phyloP scores from a whole-genome alignment of 2,113 vertebrate species.

The Actenoides hombroni region DNA sequence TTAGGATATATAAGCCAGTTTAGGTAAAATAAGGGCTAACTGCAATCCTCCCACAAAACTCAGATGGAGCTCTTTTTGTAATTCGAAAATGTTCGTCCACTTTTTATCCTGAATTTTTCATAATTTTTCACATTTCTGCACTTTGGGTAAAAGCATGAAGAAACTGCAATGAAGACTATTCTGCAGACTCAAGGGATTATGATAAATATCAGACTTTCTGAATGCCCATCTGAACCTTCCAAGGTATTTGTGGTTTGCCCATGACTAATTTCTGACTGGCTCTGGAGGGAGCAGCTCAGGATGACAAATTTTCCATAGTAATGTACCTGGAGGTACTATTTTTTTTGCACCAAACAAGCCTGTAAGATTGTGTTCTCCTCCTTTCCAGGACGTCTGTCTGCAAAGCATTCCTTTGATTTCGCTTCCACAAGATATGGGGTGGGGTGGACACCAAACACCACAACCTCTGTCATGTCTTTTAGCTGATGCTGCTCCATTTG shows the following conservation, averaged over 20 bases:
- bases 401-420: neutral
- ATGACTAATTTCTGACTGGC: neutral
- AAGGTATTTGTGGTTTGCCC: neutral
- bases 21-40: neutral
- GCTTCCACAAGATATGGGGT: neutral
- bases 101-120: neutral
- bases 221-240: neutral
- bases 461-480: neutral
- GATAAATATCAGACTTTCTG: neutral
- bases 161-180: neutral
- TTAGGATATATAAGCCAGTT: neutral
- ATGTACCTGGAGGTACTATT: neutral
- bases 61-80: neutral
- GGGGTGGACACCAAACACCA: too few species aligned
- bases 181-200: neutral
- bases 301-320: neutral
- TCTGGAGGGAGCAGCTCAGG: neutral
- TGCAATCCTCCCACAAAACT: neutral
- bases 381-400: neutral
- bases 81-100: neutral
- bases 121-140: neutral
- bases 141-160: neutral
- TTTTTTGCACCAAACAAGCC: neutral
- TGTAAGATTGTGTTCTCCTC: neutral
- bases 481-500: neutral